phyloP scores from a whole-genome alignment of 2,113 vertebrate genomes.

The Neogobius melanostomus region DNA sequence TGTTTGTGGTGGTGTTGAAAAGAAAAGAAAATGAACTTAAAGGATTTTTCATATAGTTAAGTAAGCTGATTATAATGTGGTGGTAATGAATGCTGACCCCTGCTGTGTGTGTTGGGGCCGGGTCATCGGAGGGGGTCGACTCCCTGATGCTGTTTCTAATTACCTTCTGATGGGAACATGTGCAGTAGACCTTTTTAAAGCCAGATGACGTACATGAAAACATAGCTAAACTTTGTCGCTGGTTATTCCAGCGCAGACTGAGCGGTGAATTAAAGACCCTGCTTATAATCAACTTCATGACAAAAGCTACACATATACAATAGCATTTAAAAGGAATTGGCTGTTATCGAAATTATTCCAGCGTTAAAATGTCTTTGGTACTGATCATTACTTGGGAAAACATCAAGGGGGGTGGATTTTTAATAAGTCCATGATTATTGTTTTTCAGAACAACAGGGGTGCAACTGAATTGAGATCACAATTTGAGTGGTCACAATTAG shows the following conservation, averaged over 20 bases:
- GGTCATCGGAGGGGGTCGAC: slow-evolving; percentile 37
- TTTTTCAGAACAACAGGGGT: no score
- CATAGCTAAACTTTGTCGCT: slow-evolving; percentile 9
- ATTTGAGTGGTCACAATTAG: no score
- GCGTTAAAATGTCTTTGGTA: no score
- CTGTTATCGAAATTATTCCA: no score
- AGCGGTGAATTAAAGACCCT: not conserved
- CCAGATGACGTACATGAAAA: slow-evolving; percentile 17
- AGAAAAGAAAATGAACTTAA: not conserved
- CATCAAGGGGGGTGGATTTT: no score
- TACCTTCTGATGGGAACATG: slow-evolving; percentile 56
- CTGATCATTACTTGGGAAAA: no score
- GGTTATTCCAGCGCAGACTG: slow-evolving; percentile 26
- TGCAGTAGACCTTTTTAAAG: slow-evolving; percentile 43
- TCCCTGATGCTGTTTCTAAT: slow-evolving; percentile 68
- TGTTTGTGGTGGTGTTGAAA: no score
- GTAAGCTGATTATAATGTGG: slow-evolving; percentile 54
- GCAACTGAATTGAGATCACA: no score
- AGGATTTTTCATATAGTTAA: slow-evolving; percentile 8
- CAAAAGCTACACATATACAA: not conserved
- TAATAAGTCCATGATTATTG: no score
- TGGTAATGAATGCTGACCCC: slow-evolving; percentile 50
- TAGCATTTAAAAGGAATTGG: not conserved
- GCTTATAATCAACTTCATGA: not conserved
- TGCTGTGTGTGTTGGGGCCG: slow-evolving; percentile 25